Conservation (phyloP, 2,888 invertebrate genomes). For the Sesamia inferens region DNA sequence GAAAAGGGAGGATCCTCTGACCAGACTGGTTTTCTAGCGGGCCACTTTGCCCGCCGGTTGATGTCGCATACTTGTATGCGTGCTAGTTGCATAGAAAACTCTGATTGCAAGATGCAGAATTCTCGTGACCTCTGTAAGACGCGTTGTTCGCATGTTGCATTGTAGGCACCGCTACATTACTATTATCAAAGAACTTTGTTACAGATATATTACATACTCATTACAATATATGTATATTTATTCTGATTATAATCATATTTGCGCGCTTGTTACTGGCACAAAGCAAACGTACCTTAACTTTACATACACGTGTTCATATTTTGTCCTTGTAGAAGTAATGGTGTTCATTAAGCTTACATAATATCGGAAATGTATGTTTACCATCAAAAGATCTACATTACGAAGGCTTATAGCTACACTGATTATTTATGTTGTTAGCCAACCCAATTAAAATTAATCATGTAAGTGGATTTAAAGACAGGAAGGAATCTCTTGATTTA, state of each 20-base stretch:
- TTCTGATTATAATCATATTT: background rate
- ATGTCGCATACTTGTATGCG: too few relatives aligned
- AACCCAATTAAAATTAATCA: constrained; percentile 1
- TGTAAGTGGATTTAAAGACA: background rate
- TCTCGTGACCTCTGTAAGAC: too few relatives aligned
- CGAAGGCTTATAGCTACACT: background rate
- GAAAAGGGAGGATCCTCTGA: too few relatives aligned
- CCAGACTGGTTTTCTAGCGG: too few relatives aligned
- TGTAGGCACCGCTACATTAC: too few relatives aligned
- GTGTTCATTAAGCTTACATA: background rate
- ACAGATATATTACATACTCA: background rate
- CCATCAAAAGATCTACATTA: constrained; percentile 1
- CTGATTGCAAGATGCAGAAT: too few relatives aligned
- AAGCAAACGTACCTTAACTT: background rate
- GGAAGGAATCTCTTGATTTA: background rate
- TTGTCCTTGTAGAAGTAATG: constrained; percentile 6
- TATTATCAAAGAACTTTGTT: too few relatives aligned
- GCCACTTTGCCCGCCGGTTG: too few relatives aligned
- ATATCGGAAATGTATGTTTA: constrained; percentile 19
- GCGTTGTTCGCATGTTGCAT: too few relatives aligned
- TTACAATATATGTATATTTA: constrained; percentile 20
- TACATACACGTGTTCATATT: background rate
- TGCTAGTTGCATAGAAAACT: too few relatives aligned
- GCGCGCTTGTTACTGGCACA: background rate
- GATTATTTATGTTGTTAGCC: background rate